Percentiles rank a stretch among this genome's conserved stretches.
phyloP scores from a whole-genome alignment of 2,113 vertebrate species.

The Acrocephalus arundinaceus region DNA sequence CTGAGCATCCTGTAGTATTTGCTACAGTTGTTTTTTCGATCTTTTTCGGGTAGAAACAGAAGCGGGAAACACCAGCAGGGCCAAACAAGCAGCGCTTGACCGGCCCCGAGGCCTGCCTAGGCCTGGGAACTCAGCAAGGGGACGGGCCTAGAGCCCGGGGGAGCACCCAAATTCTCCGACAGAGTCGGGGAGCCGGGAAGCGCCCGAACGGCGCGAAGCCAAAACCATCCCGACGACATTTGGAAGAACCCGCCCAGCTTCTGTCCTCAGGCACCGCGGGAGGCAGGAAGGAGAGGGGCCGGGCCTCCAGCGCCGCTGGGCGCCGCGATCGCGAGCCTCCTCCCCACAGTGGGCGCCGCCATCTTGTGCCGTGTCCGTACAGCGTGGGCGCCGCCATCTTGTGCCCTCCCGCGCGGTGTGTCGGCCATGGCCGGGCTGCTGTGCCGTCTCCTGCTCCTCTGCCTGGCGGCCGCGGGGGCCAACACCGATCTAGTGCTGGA shows the following conservation, averaged over 20 bases:
- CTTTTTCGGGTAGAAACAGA: background rate
- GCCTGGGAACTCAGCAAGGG: background rate
- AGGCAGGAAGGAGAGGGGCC: background rate
- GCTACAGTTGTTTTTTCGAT: accelerated
- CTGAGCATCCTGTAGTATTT: accelerated
- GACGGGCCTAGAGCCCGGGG: accelerated
- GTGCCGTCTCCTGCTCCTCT: slow-evolving; percentile 42
- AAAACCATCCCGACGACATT: accelerated
- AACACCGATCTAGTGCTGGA: slow-evolving; percentile 80
- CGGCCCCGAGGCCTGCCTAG: background rate
- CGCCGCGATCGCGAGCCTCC: slow-evolving; percentile 53
- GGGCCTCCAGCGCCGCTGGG: background rate
- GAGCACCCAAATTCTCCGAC: background rate
- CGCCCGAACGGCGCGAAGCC: accelerated
- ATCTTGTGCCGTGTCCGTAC: slow-evolving; percentile 1
- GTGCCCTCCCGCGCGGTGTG: background rate
- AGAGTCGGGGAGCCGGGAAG: accelerated
- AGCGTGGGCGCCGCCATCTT: slow-evolving; percentile 30
- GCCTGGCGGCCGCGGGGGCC: slow-evolving; percentile 45
- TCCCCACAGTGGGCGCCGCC: background rate
- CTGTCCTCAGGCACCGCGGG: background rate
- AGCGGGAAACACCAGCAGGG: background rate
- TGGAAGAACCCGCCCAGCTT: background rate
- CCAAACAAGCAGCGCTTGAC: accelerated
- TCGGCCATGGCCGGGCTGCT: slow-evolving; percentile 66